Evolutionary conservation across 2,888 invertebrate genomes (phyloP).

Genomic region (Imbricaverruca yamaguchii): DNA sequence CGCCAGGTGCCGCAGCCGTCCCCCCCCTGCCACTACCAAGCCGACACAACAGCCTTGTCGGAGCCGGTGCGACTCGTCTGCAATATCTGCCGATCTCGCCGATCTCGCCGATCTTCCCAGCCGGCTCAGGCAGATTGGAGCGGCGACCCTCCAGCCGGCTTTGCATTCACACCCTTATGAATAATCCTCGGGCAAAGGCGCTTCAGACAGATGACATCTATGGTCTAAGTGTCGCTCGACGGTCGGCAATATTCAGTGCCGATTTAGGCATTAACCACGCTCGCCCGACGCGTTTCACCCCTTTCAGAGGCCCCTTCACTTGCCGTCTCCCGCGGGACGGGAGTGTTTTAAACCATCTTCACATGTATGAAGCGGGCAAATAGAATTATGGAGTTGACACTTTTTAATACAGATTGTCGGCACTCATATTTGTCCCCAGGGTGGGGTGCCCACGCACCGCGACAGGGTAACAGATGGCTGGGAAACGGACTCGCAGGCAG

Average conservation of each 20-base stretch:
- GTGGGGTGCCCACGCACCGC: background rate
- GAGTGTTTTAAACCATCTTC: constrained; percentile 19
- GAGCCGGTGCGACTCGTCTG: background rate
- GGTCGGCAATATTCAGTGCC: background rate
- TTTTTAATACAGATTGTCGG: constrained; percentile 20
- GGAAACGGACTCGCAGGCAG: background rate
- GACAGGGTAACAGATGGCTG: too few species aligned
- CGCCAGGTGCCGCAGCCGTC: too few species aligned
- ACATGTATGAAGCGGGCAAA: constrained; percentile 20
- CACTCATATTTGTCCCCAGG: constrained; percentile 2
- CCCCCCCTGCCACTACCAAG: too few species aligned
- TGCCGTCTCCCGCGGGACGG: background rate
- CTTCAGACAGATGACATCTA: background rate
- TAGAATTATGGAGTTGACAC: constrained; percentile 22
- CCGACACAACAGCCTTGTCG: too few species aligned
- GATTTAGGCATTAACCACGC: constrained; percentile 18
- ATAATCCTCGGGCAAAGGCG: background rate
- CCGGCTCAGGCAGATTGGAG: background rate
- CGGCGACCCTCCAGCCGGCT: background rate
- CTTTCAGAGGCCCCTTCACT: background rate
- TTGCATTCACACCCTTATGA: constrained; percentile 7
- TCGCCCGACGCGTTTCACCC: background rate
- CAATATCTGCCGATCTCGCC: background rate
- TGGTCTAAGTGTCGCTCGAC: background rate
- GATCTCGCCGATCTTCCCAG: background rate